A percentile compares a stretch with the other conserved stretches of the same genome.
These are phyloP conservation scores for Ophioninae sp. DNA, from an alignment of 2,888 invertebrate genomes.

Conservation along the genomic window DNA sequence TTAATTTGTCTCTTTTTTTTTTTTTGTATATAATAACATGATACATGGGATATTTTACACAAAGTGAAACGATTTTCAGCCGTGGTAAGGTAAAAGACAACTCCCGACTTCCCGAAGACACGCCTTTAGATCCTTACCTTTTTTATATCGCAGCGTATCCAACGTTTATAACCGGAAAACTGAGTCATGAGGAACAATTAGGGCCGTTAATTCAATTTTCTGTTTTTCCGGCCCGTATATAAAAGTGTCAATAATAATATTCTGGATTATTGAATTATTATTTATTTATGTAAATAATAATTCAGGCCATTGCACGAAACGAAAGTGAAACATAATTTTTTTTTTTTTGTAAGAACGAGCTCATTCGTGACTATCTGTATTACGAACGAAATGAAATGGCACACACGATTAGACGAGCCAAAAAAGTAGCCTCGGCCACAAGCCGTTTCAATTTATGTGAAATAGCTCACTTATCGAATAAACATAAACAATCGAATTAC, in stretches of 20 bases:
- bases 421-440: conserved; percentile 2
- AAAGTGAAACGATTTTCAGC: conserved; percentile 21
- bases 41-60: conserved; percentile 9
- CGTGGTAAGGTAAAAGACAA: not conserved
- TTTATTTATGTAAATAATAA: not conserved
- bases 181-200: not conserved
- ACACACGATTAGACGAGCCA: not conserved
- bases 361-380: not conserved
- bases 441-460: conserved; percentile 2
- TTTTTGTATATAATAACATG: conserved; percentile 11
- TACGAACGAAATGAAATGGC: not conserved
- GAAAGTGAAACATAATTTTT: not conserved
- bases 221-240: not conserved
- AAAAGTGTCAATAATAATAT: not conserved
- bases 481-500: not conserved
- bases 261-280: too few relatives aligned
- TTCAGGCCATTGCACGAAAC: not conserved
- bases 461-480: conserved; percentile 1
- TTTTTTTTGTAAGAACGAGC: not conserved
- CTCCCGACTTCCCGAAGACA: not conserved
- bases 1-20: not conserved
- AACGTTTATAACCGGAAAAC: not conserved
- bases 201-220: not conserved
- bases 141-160: not conserved
- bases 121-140: not conserved